A percentile compares a stretch with the other conserved stretches of the same genome.
Conservation (phyloP, 2,113 vertebrate genomes). For the Chaenogobius annularis region DNA sequence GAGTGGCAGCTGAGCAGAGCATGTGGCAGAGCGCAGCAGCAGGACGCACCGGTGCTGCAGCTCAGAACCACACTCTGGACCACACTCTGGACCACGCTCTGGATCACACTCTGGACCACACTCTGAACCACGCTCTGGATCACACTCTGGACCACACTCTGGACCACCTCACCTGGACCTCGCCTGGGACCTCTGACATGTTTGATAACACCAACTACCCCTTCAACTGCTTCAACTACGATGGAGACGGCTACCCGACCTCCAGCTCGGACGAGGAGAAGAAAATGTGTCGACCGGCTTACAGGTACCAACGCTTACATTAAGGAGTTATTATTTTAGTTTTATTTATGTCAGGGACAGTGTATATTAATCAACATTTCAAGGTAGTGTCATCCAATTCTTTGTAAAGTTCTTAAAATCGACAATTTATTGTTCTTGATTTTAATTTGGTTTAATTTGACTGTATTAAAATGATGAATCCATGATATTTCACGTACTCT, state of each 20-base stretch:
- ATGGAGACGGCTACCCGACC: conserved; percentile 89
- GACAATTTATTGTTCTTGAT: not conserved
- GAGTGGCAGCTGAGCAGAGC: conserved; percentile 55
- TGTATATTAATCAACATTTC: too few relatives aligned
- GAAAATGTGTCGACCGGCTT: conserved; percentile 90
- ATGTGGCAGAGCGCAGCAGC: conserved; percentile 47
- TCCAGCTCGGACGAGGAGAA: conserved; percentile 90
- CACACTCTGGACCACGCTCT: conserved; percentile 11
- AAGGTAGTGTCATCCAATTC: too few relatives aligned
- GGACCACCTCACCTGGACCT: not conserved
- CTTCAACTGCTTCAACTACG: conserved; percentile 97
- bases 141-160: conserved; percentile 11
- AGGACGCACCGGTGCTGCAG: conserved; percentile 34
- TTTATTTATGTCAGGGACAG: too few relatives aligned
- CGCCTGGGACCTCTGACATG: conserved; percentile 72
- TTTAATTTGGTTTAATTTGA: not conserved
- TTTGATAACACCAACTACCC: conserved; percentile 96
- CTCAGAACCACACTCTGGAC: not conserved
- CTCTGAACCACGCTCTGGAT: not conserved
- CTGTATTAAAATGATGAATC: too few relatives aligned
- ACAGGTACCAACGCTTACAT: conserved; percentile 81
- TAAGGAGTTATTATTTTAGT: too few relatives aligned
- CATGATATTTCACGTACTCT: too few relatives aligned
- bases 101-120: conserved; percentile 11
- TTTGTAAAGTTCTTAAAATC: too few relatives aligned